phyloP scores from a whole-genome alignment of 2,797 vertebrate genomes.

The Melopsittacus undulatus region DNA sequence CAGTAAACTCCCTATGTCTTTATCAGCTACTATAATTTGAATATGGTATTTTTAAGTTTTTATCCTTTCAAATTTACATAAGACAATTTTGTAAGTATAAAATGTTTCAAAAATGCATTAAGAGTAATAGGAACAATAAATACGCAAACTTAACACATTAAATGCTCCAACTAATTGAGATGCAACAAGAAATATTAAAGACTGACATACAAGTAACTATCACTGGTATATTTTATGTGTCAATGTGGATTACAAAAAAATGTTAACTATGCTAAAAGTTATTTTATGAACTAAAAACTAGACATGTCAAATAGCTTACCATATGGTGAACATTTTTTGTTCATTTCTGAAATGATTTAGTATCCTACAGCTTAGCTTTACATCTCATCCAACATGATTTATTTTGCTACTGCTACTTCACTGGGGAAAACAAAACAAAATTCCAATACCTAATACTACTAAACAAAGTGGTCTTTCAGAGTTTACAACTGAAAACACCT shows the following conservation, averaged over 20 bases:
- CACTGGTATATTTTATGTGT: background rate
- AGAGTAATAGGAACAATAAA: background rate
- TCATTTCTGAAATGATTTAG: background rate
- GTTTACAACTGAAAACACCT: background rate
- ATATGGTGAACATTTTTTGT: background rate
- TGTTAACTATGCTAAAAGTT: background rate
- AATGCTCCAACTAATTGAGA: background rate
- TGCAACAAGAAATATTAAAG: background rate
- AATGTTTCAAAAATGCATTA: background rate
- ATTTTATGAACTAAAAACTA: background rate
- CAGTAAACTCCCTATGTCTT: background rate
- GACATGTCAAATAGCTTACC: background rate
- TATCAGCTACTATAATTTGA: background rate
- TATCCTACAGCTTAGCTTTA: background rate
- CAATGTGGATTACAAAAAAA: background rate
- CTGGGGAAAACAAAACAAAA: background rate
- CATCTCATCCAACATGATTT: background rate
- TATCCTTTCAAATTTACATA: background rate
- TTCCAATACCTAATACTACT: background rate
- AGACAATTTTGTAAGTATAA: rapidly evolving
- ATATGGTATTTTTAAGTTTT: background rate
- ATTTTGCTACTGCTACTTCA: background rate
- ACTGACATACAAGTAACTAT: background rate
- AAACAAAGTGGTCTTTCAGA: background rate
- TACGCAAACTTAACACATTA: background rate